Evolutionary conservation across 2,797 vertebrate species (phyloP).

Genomic region (Varecia variegata): DNA sequence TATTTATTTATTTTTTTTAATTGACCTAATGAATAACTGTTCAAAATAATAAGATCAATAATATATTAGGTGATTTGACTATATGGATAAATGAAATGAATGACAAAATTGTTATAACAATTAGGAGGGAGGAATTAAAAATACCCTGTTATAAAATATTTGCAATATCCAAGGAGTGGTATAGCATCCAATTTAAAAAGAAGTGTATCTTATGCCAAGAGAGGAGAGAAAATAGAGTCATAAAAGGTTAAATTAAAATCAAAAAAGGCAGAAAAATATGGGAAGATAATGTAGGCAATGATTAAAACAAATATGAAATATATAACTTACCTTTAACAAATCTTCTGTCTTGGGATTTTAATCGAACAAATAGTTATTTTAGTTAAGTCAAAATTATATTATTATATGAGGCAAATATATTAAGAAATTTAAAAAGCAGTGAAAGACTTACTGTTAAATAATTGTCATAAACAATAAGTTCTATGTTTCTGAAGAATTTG

Average conservation of each 20-base stretch:
- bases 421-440: not conserved
- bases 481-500: not conserved
- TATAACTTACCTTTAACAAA: not conserved
- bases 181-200: not conserved
- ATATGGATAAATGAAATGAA: not conserved
- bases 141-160: not conserved
- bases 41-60: not conserved
- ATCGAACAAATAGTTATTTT: not conserved
- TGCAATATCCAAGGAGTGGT: not conserved
- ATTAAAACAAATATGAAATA: not conserved
- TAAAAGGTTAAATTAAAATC: not conserved
- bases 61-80: not conserved
- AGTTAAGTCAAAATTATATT: not conserved
- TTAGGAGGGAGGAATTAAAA: not conserved
- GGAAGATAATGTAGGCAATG: not conserved
- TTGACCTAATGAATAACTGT: not conserved
- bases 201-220: not conserved
- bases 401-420: not conserved
- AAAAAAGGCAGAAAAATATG: not conserved
- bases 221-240: not conserved
- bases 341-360: not conserved
- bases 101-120: not conserved
- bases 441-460: not conserved
- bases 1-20: not conserved
- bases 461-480: not conserved